Evolutionary conservation across 2,888 invertebrate species (phyloP), one percentile per base, ranked within the genome.

Genomic region (Brachynemurus nebulosus): DNA sequence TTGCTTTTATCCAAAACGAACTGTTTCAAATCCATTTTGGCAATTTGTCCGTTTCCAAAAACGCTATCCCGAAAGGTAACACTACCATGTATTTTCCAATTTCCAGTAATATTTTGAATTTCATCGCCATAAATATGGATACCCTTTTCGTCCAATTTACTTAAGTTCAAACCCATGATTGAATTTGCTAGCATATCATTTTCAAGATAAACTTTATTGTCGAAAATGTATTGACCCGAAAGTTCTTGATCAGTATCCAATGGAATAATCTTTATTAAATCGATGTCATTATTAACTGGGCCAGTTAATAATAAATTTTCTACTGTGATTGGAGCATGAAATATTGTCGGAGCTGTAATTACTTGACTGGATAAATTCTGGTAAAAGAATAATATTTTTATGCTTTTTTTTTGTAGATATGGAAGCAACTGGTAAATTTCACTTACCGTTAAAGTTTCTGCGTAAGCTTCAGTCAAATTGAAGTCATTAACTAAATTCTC

Each of bases 371-470:
- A n/a, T n/a, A n/a, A n/a, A n/a, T n/a, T n/a, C n/a, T n/a, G n/a
- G n/a, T n/a, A n/a, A n/a, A n/a, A n/a, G n/a, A n/a, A n/a, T n/a
- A n/a, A n/a, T n/a, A n/a, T n/a, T n/a, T n/a, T n/a, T n/a, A n/a
- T n/a, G n/a, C n/a, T n/a, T n/a, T n/a, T n/a, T n/a, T n/a, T n/a
- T n/a, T n/a, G n/a, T n/a, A n/a, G n/a, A n/a, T n/a, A n/a, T n/a
- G n/a, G n/a, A n/a, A n/a, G n/a, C n/a, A n/a, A n/a, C 4, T 20
- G 4, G 11, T 11, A 4, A 19, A 20, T 39, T 39, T 25, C 8
- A 55, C 59, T 59, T 59, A 73, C 75, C 71, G 69, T 62, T 9
- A 74, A 55, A 0, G 74, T 71, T 47, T 71, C 71, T 14, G 57
- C 46, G 44, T 62, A 65, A 53, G 72, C 70, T 27, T 61, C 47